Evolutionary conservation across 2,113 vertebrate species (phyloP).

Genomic region (Tetraodon nigroviridis): DNA sequence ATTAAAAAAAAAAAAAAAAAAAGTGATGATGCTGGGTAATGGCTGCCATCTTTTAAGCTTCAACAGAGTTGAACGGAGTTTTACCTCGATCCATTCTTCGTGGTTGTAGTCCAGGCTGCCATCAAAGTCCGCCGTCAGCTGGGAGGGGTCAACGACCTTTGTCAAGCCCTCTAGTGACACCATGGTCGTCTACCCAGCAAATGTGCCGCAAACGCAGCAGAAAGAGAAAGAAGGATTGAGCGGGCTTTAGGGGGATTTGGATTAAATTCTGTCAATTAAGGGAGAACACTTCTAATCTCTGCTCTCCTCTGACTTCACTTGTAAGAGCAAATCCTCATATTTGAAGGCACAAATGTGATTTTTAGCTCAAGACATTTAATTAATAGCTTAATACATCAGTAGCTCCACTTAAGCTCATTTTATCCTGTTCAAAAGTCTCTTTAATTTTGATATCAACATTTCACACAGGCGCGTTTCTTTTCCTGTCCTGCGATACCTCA

Average conservation of each 20-base stretch:
- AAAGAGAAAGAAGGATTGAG: background rate
- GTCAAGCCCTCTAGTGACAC: slow-evolving; percentile 98
- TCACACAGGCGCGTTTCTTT: background rate
- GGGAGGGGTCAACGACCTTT: slow-evolving; percentile 97
- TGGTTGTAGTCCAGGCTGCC: slow-evolving; percentile 99
- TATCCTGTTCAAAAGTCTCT: slow-evolving; percentile 4
- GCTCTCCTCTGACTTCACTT: background rate
- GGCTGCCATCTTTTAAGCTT: background rate
- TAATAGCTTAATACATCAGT: slow-evolving; percentile 15
- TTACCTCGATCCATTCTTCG: slow-evolving; percentile 94
- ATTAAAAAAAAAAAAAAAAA: background rate
- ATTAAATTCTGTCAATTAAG: slow-evolving; percentile 7
- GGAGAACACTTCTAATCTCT: slow-evolving; percentile 15
- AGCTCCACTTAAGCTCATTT: background rate
- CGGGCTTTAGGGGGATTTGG: background rate
- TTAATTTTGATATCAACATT: too few species aligned
- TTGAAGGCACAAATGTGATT: background rate
- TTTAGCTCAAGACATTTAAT: background rate
- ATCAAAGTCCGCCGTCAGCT: slow-evolving; percentile 95
- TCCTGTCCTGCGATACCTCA: background rate
- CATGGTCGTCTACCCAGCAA: slow-evolving; percentile 87
- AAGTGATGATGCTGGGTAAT: background rate
- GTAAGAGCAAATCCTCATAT: background rate
- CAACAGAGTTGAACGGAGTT: background rate
- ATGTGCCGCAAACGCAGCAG: background rate